Conservation (phyloP, 2,113 vertebrate genomes). For the Machaerirhynchus nigripectus region DNA sequence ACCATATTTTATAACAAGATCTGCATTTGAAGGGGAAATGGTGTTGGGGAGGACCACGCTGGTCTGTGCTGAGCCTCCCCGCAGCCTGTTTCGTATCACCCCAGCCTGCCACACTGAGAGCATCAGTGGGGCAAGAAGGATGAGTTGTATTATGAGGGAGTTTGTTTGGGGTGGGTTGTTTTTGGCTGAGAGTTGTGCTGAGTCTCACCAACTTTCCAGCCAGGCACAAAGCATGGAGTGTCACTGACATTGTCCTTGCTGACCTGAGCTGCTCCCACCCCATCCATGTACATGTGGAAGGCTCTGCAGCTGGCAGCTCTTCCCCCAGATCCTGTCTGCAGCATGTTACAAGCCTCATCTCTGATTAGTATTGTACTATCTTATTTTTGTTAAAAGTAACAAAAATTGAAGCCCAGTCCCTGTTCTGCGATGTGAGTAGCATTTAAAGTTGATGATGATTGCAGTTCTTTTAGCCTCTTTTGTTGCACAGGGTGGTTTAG, state of each 20-base stretch:
- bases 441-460: conserved; percentile 65
- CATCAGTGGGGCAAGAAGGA: not conserved
- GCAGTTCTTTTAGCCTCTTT: conserved; percentile 65
- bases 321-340: not conserved
- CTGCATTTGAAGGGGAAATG: not conserved
- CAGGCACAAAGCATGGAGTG: not conserved
- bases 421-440: conserved; percentile 26
- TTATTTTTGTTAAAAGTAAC: conserved; percentile 59
- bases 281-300: not conserved
- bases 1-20: not conserved
- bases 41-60: rapidly evolving
- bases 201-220: not conserved
- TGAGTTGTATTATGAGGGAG: not conserved
- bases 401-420: conserved; percentile 53
- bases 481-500: conserved; percentile 62
- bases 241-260: not conserved
- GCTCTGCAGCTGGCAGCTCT: conserved; percentile 11
- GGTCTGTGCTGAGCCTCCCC: not conserved
- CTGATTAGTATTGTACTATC: conserved; percentile 39
- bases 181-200: not conserved
- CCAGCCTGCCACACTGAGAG: not conserved
- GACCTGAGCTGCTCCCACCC: not conserved
- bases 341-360: not conserved
- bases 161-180: not conserved
- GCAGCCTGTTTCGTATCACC: rapidly evolving